A percentile compares a stretch with the other conserved stretches of the same genome.
phyloP scores from a whole-genome alignment of 2,888 invertebrate genomes.

The Strigamia transsilvanica region DNA sequence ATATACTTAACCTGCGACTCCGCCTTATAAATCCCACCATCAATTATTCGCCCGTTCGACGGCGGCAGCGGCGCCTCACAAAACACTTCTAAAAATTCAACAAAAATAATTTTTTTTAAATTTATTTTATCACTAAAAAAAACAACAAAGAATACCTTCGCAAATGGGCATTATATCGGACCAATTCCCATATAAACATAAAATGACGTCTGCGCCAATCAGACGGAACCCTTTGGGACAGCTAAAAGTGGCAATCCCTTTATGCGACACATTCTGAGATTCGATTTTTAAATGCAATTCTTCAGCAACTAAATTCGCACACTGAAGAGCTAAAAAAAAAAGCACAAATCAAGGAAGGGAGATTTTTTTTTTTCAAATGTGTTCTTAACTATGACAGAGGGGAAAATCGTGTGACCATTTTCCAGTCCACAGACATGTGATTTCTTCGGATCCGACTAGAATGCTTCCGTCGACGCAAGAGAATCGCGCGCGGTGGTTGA shows the following conservation, averaged over 20 bases:
- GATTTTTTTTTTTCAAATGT: not conserved
- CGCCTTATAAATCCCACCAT: constrained; percentile 72
- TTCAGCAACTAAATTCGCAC: constrained; percentile 74
- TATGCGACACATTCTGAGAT: constrained; percentile 82
- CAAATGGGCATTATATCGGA: constrained; percentile 80
- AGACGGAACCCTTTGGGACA: constrained; percentile 86
- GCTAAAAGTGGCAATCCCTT: constrained; percentile 80
- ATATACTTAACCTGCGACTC: constrained; percentile 83
- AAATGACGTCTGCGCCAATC: constrained; percentile 78
- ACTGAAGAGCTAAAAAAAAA: constrained; percentile 69
- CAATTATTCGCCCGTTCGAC: constrained; percentile 73
- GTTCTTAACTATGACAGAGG: constrained; percentile 59
- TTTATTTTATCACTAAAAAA: constrained; percentile 70
- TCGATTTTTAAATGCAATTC: constrained; percentile 78
- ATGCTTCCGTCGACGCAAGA: constrained; percentile 82
- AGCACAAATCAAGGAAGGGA: too few species aligned
- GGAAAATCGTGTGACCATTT: constrained; percentile 63
- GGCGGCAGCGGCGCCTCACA: constrained; percentile 80
- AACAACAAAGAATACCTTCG: constrained; percentile 57
- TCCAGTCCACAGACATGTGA: constrained; percentile 84
- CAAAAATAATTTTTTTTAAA: constrained; percentile 35
- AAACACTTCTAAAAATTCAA: constrained; percentile 73
- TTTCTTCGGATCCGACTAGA: constrained; percentile 77
- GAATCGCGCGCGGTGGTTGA: constrained; percentile 80
- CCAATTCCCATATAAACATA: constrained; percentile 83